Percentiles rank a stretch among this genome's conserved stretches.
phyloP scores from a whole-genome alignment of 2,797 vertebrate species.

The Fundulus diaphanus region DNA sequence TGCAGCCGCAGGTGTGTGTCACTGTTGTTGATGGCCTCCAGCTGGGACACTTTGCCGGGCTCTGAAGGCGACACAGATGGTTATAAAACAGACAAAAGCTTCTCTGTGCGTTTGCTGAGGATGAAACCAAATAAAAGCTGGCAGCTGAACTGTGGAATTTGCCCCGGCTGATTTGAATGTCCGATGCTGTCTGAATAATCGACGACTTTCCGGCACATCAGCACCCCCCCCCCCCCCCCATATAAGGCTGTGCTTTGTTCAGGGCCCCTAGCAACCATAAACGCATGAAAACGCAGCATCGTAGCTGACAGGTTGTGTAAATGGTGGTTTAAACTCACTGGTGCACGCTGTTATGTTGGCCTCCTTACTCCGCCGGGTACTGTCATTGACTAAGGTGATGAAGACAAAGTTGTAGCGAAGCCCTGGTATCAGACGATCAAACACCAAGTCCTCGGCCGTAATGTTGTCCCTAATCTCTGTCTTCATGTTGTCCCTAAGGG shows the following conservation, averaged over 20 bases:
- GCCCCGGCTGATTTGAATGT: slow-evolving; percentile 32
- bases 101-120: background rate
- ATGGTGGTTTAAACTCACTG: slow-evolving; percentile 54
- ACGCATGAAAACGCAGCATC: no score
- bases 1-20: rapidly evolving
- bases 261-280: no score
- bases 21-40: rapidly evolving
- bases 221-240: no score
- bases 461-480: rapidly evolving
- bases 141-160: slow-evolving; percentile 14
- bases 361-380: background rate
- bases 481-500: no score
- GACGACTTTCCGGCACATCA: no score
- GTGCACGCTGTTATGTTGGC: background rate
- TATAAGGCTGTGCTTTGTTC: no score
- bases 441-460: rapidly evolving
- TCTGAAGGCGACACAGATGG: slow-evolving; percentile 40
- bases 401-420: slow-evolving; percentile 42
- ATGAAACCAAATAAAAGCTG: background rate
- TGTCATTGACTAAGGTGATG: slow-evolving; percentile 20
- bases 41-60: slow-evolving; percentile 45
- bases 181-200: background rate
- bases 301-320: background rate
- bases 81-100: background rate
- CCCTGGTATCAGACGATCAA: slow-evolving; percentile 35